A percentile compares a stretch with the other conserved stretches of the same genome.
These are phyloP conservation scores for Drosophila cognata DNA, from an alignment of 2,888 invertebrate genomes.

Conservation along the genomic window DNA sequence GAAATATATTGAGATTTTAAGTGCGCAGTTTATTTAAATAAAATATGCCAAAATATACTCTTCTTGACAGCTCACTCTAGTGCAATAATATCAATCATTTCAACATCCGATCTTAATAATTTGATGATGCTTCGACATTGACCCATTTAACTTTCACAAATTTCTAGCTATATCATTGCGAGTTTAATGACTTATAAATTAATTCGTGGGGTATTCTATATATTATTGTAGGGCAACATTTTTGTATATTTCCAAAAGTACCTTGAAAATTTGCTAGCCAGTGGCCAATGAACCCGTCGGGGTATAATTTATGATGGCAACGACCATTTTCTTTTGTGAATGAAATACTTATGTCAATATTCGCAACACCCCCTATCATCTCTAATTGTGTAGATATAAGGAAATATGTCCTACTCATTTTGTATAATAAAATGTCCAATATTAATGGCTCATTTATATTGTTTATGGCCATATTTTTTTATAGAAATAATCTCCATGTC, in stretches of 20 bases:
- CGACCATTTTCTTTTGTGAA: not conserved
- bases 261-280: slow-evolving; percentile 21
- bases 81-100: slow-evolving; percentile 28
- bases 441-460: not conserved
- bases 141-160: slow-evolving; percentile 62
- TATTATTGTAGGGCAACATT: slow-evolving; percentile 6
- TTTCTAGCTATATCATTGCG: slow-evolving; percentile 30
- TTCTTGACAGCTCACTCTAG: not conserved
- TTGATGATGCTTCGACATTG: slow-evolving; percentile 50
- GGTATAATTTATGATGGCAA: not conserved
- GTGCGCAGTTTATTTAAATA: not conserved
- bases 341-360: not conserved
- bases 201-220: slow-evolving; percentile 8
- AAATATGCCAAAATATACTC: not conserved
- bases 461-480: not conserved
- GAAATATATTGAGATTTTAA: not conserved
- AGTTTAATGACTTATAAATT: slow-evolving; percentile 61
- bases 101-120: slow-evolving; percentile 48
- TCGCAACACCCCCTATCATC: not conserved
- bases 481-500: not conserved
- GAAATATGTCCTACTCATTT: not conserved
- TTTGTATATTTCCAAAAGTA: slow-evolving; percentile 13
- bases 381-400: not conserved
- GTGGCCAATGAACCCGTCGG: slow-evolving; percentile 34
- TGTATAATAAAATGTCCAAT: too few relatives aligned